Base-by-base conservation (phyloP, 2,888 invertebrate species). In the Chloromyia formosa region DNA sequence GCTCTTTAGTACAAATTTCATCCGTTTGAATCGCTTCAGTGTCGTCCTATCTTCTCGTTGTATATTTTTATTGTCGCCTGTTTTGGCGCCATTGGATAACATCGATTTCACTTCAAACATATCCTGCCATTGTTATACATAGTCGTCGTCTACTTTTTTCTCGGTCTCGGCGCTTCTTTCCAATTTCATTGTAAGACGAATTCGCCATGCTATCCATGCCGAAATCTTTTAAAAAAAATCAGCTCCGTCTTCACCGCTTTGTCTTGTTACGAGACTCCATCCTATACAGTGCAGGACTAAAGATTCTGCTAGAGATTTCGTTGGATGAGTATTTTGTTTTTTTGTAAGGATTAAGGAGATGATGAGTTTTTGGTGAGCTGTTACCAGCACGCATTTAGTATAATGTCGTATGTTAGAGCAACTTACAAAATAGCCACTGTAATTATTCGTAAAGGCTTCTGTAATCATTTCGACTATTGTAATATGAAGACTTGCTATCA, bases 21-120 rank as follows among this genome's bases (percentile, higher is more conserved):
- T 69, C 56, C 56, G 66, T 27, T 54, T 10, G 12, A 69, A 23
- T 54, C 23, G 56, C 27, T 69, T 14, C 3, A 18, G 54, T 69
- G 10, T 16, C 62, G 12, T 53, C 53, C 53, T 53, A 16, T 53
- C 16, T n/a, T 40, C 7, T 35, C 3, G 27, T 35, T 27, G 69
- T 54, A 54, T 69, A 66, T 16, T 54, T 54, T 54, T 53, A 53
- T n/a, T 54, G 69, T 54, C 69, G 69, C 69, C 69, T 69, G 23
- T 69, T 69, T 69, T 54, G 69, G 69, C 69, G 69, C 69, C 69
- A 23, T 20, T 23, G 69, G 54, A 54, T 54, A 35, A 12, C 56
- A 69, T 69, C 69, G 23, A 35, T 45, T 66, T 66, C 22, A 16
- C n/a, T 66, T 20, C 12, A 27, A 20, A 23, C 27, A 60, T 27